A percentile compares a stretch with the other conserved stretches of the same genome.
Evolutionary conservation across 2,113 vertebrate species (phyloP).

Genomic region (Oxyura jamaicensis): DNA sequence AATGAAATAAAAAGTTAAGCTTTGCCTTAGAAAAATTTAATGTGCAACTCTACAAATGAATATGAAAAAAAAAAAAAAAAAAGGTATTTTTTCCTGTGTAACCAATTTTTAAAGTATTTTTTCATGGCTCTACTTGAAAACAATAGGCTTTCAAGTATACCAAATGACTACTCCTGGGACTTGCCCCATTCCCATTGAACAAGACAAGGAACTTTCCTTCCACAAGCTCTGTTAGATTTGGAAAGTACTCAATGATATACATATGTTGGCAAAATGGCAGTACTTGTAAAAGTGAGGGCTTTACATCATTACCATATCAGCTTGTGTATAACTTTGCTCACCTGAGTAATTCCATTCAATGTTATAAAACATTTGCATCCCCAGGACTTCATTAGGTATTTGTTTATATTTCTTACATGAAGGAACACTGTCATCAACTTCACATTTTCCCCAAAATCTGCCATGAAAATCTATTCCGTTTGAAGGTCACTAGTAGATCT

Average conservation of each 20-base stretch:
- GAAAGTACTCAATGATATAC: not conserved
- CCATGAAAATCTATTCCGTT: not conserved
- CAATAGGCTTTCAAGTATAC: not conserved
- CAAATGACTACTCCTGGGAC: not conserved
- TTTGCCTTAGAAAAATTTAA: not conserved
- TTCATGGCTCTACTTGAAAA: not conserved
- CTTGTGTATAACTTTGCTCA: not conserved
- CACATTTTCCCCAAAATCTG: not conserved
- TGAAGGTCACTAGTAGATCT: not conserved
- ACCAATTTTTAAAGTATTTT: not conserved
- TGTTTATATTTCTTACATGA: constrained; percentile 16
- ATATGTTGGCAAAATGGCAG: not conserved
- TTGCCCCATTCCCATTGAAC: not conserved
- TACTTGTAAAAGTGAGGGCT: not conserved
- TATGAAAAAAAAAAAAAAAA: not conserved
- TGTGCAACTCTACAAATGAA: not conserved
- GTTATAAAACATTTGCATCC: not conserved
- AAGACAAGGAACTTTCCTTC: not conserved
- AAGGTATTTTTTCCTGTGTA: not conserved
- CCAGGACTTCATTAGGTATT: not conserved
- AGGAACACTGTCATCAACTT: not conserved
- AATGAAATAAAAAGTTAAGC: not conserved
- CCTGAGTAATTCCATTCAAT: not conserved
- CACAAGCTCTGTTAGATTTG: not conserved
- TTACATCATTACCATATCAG: not conserved